Evolutionary conservation across 1,140 invertebrate genomes (phyloP).

Genomic region (Diachasmimorpha longicaudata): DNA sequence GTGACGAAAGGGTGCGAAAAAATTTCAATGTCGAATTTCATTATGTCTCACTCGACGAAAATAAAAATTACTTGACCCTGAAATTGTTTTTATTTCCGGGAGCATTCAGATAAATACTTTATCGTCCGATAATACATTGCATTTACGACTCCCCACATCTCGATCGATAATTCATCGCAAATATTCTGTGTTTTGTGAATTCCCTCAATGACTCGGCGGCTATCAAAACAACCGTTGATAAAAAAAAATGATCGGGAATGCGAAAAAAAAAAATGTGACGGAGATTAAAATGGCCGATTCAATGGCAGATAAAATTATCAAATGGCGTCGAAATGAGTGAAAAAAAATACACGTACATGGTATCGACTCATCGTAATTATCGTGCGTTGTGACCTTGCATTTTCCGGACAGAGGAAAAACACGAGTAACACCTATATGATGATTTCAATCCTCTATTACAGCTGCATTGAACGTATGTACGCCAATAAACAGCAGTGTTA

Average conservation of each 20-base stretch:
- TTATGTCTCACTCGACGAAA: neutral
- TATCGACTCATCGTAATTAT: neutral
- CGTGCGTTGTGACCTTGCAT: conserved; percentile 17
- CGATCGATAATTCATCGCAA: neutral
- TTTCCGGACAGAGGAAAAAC: conserved; percentile 10
- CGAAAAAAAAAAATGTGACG: neutral
- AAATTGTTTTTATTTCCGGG: neutral
- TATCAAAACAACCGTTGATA: neutral
- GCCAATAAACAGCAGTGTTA: conserved; percentile 24
- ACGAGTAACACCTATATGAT: neutral
- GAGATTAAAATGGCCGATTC: neutral
- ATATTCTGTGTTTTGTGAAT: neutral
- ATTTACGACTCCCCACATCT: neutral
- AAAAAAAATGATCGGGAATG: neutral
- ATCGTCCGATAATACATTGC: neutral
- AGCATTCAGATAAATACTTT: neutral
- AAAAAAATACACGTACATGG: neutral
- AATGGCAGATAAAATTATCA: neutral
- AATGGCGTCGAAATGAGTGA: neutral
- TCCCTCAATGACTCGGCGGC: neutral
- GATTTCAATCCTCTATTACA: neutral
- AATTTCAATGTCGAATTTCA: neutral
- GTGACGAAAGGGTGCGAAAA: neutral
- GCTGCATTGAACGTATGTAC: neutral
- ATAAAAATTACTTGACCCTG: neutral